Base-by-base conservation (phyloP, 2,113 vertebrate species). In the Pseudolaguvia tuberculata region DNA sequence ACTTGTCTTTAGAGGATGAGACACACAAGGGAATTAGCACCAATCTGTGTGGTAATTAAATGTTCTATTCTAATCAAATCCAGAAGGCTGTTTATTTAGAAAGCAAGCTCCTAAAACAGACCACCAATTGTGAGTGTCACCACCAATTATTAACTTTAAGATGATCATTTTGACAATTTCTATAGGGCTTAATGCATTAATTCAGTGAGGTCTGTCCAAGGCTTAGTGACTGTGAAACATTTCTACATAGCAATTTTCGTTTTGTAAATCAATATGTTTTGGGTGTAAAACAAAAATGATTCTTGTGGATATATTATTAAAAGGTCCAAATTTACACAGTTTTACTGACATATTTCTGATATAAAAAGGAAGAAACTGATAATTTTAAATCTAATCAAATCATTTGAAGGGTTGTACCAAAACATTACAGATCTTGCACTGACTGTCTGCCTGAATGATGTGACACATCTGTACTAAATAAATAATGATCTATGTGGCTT, bases 11-110 rank as follows among this genome's bases (percentile, higher is more conserved):
- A 75, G 73, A 75, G 73, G 73, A 58, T 5, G 70, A 72, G 51
- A 52, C 45, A 61, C 61, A 67, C 47, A 70, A 29, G 23, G 72
- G 72, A 71, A 75, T 81, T 75, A 74, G 65, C 58, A 48, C 76
- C 58, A 71, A 31, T 61, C 72, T 63, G 55, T 21, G 63, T 72
- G 68, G 48, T 78, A 75, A 78, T 81, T 78, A 52, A 71, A 78
- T 78, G 21, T 78, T 75, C 53, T 72, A 71, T 55, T 78, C 76
- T 81, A 81, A 78, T 81, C 68, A 81, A 75, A 78, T 75, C 66
- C 62, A 55, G 50, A 63, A 72, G 23, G 65, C 62, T 79, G 80
- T 77, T 77, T 82, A 77, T 79, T 77, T 78, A 78, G 70, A 75
- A 75, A 77, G 72, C 67, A 55, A 71, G 76, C 67, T 81, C 72